A percentile compares a stretch with the other conserved stretches of the same genome.
Evolutionary conservation across 2,797 vertebrate genomes (phyloP).

Genomic region (Syngnathus acus): DNA sequence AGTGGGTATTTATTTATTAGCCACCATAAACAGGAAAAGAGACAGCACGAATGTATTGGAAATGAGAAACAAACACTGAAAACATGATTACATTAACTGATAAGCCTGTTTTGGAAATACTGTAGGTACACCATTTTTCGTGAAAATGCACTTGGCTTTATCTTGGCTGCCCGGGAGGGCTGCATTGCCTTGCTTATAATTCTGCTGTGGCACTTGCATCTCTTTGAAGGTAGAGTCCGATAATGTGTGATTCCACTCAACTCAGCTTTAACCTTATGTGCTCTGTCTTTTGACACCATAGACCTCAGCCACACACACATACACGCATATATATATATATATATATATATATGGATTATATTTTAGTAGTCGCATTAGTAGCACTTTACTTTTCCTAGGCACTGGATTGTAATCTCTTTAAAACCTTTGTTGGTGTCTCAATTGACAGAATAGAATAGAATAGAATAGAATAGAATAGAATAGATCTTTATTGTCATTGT

Average conservation of each 20-base stretch:
- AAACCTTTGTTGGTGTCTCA: not conserved
- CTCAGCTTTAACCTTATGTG: not conserved
- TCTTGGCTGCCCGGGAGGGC: not conserved
- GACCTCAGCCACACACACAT: not conserved
- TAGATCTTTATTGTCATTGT: too few relatives aligned
- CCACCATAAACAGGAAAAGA: not conserved
- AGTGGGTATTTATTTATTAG: not conserved
- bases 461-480: too few relatives aligned
- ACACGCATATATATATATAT: too few relatives aligned
- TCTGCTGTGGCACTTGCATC: not conserved
- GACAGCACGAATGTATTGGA: not conserved
- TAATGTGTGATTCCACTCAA: not conserved
- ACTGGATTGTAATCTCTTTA: not conserved
- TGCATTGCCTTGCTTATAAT: not conserved
- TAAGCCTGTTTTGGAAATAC: not conserved
- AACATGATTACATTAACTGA: slow-evolving; percentile 1
- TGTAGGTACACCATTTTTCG: not conserved
- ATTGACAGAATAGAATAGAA: not conserved
- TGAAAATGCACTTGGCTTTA: not conserved
- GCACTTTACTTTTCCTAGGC: not conserved
- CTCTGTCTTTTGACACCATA: not conserved
- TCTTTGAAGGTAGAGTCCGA: not conserved
- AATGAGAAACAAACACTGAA: not conserved
- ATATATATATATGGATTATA: too few relatives aligned
- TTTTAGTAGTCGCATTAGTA: not conserved